Base-by-base conservation (phyloP, 2,888 invertebrate genomes). In the Lasioglossum leucozonium region DNA sequence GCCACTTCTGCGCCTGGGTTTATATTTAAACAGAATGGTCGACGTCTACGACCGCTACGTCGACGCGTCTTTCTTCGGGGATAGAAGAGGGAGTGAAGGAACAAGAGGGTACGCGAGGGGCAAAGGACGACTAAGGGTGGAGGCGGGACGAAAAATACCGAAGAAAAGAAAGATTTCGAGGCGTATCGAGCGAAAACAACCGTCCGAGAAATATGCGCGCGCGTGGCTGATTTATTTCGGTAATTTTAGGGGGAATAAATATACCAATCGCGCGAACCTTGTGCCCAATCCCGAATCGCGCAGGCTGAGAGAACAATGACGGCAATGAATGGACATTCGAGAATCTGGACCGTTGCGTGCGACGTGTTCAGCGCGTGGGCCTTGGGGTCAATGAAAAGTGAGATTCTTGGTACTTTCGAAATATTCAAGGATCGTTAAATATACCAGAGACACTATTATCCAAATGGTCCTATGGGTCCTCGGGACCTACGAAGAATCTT, bases 11-110 rank as follows among this genome's bases (percentile, higher is more conserved):
- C 91, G 91, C 87, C 87, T 91, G 85, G 90, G 91, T 94, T 95
- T 95, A 95, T 95, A 95, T 94, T 95, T 95, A 95, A 94, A 94
- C 93, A 75, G 86, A 65, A 77, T 55, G 37, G 81, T 62, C 81
- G 81, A 84, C 82, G 77, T 74, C 77, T 80, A 73, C 84, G 76
- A 73, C 40, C 81, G 55, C 86, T 84, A 78, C 85, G 89, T 81
- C 89, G 89, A 86, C 89, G 88, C 88, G 88, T 88, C 89, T 90
- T 90, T 89, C 83, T 85, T 78, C 79, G 58, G 40, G 65, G 65
- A 73, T 84, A 22, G 22, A 11, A 22, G 37, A 37, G 65, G 16
- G 65, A 65, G 65, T 4, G 84, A 47, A 72, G 55, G 71, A 74
- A 72, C 34, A 47, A 69, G 71, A 67, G n/a, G n/a, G 47, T 1